Evolutionary conservation across 2,888 invertebrate genomes (phyloP), one percentile per base, ranked within the genome.

Genomic region (Sepiola atlantica): DNA sequence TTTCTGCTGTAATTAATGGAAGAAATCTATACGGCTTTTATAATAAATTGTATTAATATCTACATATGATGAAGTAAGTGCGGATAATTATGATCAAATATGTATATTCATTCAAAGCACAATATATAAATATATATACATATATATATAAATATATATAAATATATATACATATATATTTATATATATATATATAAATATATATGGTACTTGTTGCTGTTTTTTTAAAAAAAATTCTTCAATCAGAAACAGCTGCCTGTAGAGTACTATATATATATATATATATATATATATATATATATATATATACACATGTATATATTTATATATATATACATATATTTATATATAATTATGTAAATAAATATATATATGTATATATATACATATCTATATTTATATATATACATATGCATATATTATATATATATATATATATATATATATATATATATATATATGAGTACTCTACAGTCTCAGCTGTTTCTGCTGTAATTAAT

Each of bases 391-490:
- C 32, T 91, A 91, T 91, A 32, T 35, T 35, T 91, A 35, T 91
- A 91, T 91, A 14, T 91, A 91, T 91, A n/a, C 54, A 93, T 93
- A 93, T 55, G 16, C 54, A 54, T 93, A 45, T 93, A 93, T n/a
- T 93, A 45, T 93, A 93, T 93, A 45, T 45, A 93, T 93, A 32
- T 93, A 93, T 93, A 45, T 93, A 93, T 45, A 54, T 93, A 45
- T 93, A 93, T 93, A 93, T 55, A 35, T 35, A 35, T 93, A 35
- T 93, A 93, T 93, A 35, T 93, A 93, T 93, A 93, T 35, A 35
- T 93, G 45, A 35, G 45, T n/a, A n/a, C n/a, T n/a, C n/a, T n/a
- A n/a, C n/a, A n/a, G n/a, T n/a, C n/a, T n/a, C n/a, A 45, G 45
- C 45, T 8, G 45, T 45, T 45, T 8, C 45, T 45, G 45, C 8